These are phyloP conservation scores for Cyanoderma ruficeps DNA, from an alignment of 2,113 vertebrate species.

Conservation along the genomic window DNA sequence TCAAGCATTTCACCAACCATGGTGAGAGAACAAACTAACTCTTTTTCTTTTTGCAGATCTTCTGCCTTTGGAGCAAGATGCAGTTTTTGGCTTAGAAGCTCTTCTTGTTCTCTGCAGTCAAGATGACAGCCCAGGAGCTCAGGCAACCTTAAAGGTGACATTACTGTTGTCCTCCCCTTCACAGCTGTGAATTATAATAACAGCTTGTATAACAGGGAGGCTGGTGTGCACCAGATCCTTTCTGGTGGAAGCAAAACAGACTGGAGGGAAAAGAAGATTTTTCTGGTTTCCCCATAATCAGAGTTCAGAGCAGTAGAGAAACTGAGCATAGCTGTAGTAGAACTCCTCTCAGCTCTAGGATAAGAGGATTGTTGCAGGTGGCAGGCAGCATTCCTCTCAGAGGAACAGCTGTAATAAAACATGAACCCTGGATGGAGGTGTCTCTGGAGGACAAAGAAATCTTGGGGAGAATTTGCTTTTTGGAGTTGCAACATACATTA, in stretches of 20 bases:
- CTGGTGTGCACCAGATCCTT: background rate
- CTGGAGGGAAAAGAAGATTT: background rate
- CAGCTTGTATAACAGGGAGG: background rate
- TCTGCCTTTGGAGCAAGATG: conserved; percentile 92
- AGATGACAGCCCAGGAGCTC: conserved; percentile 84
- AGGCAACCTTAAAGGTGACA: conserved; percentile 90
- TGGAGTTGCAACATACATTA: background rate
- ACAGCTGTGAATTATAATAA: background rate
- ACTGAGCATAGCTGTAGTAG: background rate
- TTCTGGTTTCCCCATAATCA: background rate
- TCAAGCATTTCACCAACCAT: background rate
- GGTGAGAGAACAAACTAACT: background rate
- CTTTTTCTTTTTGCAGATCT: conserved; percentile 76
- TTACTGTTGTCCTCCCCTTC: background rate
- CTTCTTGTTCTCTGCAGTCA: conserved; percentile 94
- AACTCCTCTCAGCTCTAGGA: background rate
- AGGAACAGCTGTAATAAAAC: background rate
- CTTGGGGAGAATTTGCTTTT: background rate
- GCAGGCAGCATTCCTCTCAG: background rate
- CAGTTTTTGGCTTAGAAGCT: conserved; percentile 90
- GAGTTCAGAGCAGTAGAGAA: background rate
- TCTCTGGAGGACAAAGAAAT: background rate
- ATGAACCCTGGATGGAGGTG: background rate
- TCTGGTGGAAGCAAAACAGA: background rate
- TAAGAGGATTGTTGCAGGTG: background rate